These are phyloP conservation scores for Pluvialis apricaria DNA, from an alignment of 2,113 vertebrate genomes.

Conservation along the genomic window DNA sequence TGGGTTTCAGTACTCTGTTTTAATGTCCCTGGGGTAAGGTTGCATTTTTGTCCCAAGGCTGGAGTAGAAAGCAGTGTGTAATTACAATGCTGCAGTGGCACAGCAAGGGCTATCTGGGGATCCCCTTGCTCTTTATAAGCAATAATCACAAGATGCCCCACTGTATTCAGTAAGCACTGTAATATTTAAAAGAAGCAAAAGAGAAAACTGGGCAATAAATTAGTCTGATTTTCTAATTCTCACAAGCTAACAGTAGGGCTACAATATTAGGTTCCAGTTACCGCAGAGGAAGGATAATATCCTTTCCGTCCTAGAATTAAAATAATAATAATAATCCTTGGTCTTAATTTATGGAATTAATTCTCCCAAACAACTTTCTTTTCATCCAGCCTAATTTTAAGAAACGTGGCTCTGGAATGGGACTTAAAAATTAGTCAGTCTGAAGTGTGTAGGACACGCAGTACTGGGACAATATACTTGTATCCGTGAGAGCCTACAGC, in stretches of 20 bases:
- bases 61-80: background rate
- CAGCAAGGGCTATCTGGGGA: background rate
- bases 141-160: background rate
- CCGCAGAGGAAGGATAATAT: background rate
- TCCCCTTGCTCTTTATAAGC: background rate
- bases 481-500: background rate
- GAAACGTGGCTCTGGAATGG: background rate
- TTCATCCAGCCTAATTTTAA: background rate
- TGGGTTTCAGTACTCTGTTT: background rate
- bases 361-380: background rate
- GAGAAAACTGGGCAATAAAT: background rate
- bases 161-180: background rate
- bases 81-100: background rate
- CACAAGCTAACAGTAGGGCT: background rate
- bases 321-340: background rate
- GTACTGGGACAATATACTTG: background rate
- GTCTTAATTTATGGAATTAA: background rate
- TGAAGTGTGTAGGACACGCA: background rate
- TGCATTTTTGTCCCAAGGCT: background rate
- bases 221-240: background rate
- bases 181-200: background rate
- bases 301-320: background rate
- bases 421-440: background rate
- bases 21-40: background rate
- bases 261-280: background rate